phyloP scores from a whole-genome alignment of 2,113 vertebrate genomes.

The Diglossa brunneiventris region DNA sequence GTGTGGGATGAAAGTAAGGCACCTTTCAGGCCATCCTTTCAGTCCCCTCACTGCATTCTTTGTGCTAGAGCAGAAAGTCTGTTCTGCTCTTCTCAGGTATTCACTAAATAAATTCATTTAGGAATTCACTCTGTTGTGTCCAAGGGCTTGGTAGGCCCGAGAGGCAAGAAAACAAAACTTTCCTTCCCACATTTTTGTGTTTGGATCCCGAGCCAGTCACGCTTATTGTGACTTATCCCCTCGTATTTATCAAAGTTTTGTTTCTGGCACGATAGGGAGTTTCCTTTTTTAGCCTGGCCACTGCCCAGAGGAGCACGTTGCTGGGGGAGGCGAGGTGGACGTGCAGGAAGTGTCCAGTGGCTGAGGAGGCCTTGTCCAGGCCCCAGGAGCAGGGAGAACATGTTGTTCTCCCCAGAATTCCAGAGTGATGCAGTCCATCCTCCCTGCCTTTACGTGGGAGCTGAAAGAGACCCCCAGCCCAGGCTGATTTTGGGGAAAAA shows the following conservation, averaged over 20 bases:
- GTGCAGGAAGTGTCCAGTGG: not conserved
- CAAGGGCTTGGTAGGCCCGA: fast-evolving
- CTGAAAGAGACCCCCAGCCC: not conserved
- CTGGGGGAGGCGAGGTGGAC: conserved; percentile 14
- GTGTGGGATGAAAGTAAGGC: not conserved
- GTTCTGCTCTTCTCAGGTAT: not conserved
- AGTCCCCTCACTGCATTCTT: not conserved
- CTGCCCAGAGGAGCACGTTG: not conserved
- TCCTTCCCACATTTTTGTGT: not conserved
- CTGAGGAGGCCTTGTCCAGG: not conserved
- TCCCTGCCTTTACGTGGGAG: not conserved
- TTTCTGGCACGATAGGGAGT: conserved; percentile 11
- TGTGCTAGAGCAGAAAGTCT: not conserved
- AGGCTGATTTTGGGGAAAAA: not conserved
- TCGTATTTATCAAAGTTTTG: conserved; percentile 14
- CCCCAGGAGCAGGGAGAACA: not conserved
- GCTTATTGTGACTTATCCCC: not conserved
- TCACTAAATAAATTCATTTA: not conserved
- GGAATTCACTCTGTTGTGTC: not conserved
- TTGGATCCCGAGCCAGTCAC: not conserved
- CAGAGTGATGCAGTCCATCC: not conserved
- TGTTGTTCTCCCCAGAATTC: not conserved
- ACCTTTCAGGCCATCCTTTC: not conserved
- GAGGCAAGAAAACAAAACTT: not conserved
- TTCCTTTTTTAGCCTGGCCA: conserved; percentile 32